Conservation (phyloP, 2,797 vertebrate species). For the Acropternis orthonyx region DNA sequence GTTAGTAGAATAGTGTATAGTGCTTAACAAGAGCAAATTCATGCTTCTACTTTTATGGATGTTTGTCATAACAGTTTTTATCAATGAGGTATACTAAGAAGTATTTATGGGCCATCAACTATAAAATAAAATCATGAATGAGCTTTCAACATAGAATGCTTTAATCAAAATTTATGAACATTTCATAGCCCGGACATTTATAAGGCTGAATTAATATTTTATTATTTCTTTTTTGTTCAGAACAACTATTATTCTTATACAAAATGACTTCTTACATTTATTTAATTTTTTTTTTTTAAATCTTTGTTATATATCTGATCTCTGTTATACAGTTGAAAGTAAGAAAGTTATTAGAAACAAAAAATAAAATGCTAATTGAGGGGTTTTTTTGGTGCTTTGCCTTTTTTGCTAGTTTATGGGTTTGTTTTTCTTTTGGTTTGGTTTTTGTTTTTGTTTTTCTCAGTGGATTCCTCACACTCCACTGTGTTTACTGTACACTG, state of each 20-base stretch:
- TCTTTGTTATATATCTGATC: background rate
- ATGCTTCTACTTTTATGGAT: background rate
- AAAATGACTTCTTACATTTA: background rate
- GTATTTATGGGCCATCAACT: background rate
- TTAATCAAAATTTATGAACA: background rate
- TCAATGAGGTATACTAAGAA: conserved; percentile 35
- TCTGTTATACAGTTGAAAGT: background rate
- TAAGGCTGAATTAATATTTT: background rate
- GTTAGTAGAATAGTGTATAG: background rate
- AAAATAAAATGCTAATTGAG: background rate
- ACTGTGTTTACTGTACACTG: background rate
- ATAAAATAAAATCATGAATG: background rate
- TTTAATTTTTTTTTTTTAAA: background rate
- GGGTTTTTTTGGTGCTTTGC: background rate
- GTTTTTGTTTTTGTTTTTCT: background rate
- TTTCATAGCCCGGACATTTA: background rate
- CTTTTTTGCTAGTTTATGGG: background rate
- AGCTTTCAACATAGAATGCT: background rate
- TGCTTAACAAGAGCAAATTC: background rate
- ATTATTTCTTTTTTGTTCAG: background rate
- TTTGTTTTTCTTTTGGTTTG: background rate
- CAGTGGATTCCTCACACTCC: background rate
- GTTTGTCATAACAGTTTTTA: background rate
- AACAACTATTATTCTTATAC: background rate
- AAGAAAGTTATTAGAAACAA: background rate